Conservation (phyloP, 1,140 invertebrate species). For the Cotesia vestalis region DNA sequence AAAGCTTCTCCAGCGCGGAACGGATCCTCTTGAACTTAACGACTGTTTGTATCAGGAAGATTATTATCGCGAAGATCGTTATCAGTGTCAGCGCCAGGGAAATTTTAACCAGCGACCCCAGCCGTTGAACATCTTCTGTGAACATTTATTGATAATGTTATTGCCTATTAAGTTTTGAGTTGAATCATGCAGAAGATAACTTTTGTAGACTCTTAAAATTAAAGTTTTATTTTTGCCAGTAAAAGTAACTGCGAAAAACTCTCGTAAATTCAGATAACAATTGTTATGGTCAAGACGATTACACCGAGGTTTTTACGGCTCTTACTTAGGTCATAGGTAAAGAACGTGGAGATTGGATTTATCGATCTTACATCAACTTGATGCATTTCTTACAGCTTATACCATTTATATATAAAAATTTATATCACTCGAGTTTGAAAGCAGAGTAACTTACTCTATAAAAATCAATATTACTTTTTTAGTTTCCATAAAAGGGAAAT, state of each 20-base stretch:
- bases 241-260: too few relatives aligned
- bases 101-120: slow-evolving; percentile 44
- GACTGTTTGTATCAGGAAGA: slow-evolving; percentile 42
- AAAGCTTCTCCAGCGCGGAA: slow-evolving; percentile 41
- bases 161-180: too few relatives aligned
- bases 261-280: slow-evolving; percentile 15
- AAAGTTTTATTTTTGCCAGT: too few relatives aligned
- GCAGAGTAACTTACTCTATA: neutral
- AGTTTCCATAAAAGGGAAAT: too few relatives aligned
- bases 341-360: slow-evolving; percentile 7
- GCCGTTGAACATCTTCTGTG: slow-evolving; percentile 48
- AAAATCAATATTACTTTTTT: neutral
- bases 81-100: slow-evolving; percentile 47
- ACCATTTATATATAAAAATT: too few relatives aligned
- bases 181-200: too few relatives aligned
- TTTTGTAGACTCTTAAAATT: too few relatives aligned
- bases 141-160: too few relatives aligned
- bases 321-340: slow-evolving; percentile 20
- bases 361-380: slow-evolving; percentile 20
- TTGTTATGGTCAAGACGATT: slow-evolving; percentile 12
- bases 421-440: neutral
- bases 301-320: slow-evolving; percentile 18
- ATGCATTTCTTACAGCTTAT: neutral
- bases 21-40: slow-evolving; percentile 47
- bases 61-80: slow-evolving; percentile 41